Evolutionary conservation across 2,888 invertebrate species (phyloP), one percentile per base, ranked within the genome.

Genomic region (Orthosia cruda): DNA sequence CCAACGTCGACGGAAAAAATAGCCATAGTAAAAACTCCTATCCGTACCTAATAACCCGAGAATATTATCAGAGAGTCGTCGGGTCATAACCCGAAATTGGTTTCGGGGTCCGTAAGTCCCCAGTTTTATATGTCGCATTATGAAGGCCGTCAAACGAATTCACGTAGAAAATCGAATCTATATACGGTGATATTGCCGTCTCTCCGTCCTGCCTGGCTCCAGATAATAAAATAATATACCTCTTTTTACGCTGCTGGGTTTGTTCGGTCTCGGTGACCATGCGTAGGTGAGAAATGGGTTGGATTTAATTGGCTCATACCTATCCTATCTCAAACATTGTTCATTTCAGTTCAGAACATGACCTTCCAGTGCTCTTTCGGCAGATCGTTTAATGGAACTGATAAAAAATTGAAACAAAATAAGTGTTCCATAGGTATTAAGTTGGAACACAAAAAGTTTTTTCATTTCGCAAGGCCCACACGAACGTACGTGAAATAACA

Each of bases 101-200:
- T 97, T 97, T 96, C 95, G 96, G 97, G 97, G 96, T 96, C 96
- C 96, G 96, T 96, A 96, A 96, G 96, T 94, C 95, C 96, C 96
- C 96, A 96, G 96, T 97, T 97, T 97, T 97, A 97, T 97, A 96
- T 96, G 96, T 96, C 95, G 96, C 96, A 96, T 96, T 96, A 96
- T 96, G 97, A 96, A 96, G 96, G 96, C 96, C 97, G 97, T 97
- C 97, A 97, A 97, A 97, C 96, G 97, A 97, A 97, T 97, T 97
- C 97, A 97, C 96, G 96, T 97, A 97, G 97, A 97, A 97, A 97
- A 97, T 97, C 97, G 97, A 97, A 97, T 97, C 97, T 97, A 96
- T 97, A 97, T 97, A 96, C 96, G 96, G 95, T 93, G 95, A 95
- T 96, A 95, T 95, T 95, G 95, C 94, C 93, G 94, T 92, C 95